Evolutionary conservation across 2,888 invertebrate species (phyloP), one percentile per base, ranked within the genome.

Genomic region (Epirrita christyi): DNA sequence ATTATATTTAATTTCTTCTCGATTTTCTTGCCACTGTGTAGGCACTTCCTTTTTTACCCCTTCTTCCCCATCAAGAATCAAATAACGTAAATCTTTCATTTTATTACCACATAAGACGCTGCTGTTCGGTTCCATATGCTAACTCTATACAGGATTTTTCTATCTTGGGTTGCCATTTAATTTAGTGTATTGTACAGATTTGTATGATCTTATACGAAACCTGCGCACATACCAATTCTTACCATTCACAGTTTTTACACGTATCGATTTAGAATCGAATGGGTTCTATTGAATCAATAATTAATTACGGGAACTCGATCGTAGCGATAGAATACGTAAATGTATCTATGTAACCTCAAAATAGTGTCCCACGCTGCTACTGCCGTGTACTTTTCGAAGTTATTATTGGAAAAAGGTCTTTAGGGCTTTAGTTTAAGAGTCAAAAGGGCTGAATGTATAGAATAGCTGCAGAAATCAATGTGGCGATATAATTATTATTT

Each of bases 401-500:
- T 55, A 38, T 21, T 48, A 28, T 54, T 44, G 46, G 29, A 80
- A 70, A 72, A 67, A 74, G 36, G 48, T 59, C 70, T 63, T 67
- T 81, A 74, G 62, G 14, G 1, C 55, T 34, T 61, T 50, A 49
- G 7, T 42, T 66, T 75, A 76, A 60, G 63, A 53, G 55, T 54
- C 46, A 70, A 60, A 61, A 54, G 50, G 21, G 43, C 44, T 66
- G 63, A 56, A 61, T 58, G 54, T 47, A 38, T 43, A 43, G 45
- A 55, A 56, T 68, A 66, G 67, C 71, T 62, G 57, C 66, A 63
- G 63, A 61, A 77, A 73, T 80, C 74, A 71, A 76, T 80, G 83
- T 79, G 74, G 76, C 61, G 72, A 61, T 75, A 59, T 84, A 83
- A 86, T 86, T 85, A 86, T 74, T 72, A 77, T 80, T 80, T 85